Conservation (phyloP, 2,113 vertebrate genomes). For the Anolis sagrei region DNA sequence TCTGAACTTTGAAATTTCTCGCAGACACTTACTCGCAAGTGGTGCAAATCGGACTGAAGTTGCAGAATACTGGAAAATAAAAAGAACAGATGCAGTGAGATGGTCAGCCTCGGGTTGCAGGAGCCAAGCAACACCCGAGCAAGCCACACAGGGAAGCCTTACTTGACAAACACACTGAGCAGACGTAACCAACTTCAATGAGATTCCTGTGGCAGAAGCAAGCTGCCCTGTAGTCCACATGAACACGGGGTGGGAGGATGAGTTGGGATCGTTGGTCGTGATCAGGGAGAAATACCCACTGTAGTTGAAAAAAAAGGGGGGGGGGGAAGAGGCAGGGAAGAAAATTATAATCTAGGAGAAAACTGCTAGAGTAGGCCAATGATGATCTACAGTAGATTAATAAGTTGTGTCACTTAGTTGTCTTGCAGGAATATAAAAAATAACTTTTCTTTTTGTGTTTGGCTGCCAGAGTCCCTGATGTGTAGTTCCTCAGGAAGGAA, state of each 20-base stretch:
- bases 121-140: background rate
- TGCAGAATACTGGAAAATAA: conserved; percentile 92
- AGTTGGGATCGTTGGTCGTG: conserved; percentile 91
- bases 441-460: background rate
- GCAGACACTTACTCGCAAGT: conserved; percentile 94
- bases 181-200: conserved; percentile 98
- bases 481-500: background rate
- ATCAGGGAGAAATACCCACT: conserved; percentile 95
- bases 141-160: conserved; percentile 57
- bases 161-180: conserved; percentile 98
- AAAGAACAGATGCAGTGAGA: conserved; percentile 29
- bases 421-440: background rate
- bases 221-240: conserved; percentile 95
- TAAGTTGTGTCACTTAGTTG: background rate
- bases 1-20: background rate
- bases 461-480: background rate
- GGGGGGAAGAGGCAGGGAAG: background rate
- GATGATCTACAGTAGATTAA: background rate
- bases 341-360: no score
- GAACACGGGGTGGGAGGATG: conserved; percentile 88
- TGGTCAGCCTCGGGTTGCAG: background rate
- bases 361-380: background rate
- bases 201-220: conserved; percentile 98
- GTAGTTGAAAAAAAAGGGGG: background rate
- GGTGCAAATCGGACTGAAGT: conserved; percentile 98